These are phyloP conservation scores for Gila robusta DNA, from an alignment of 2,797 vertebrate species.

Conservation along the genomic window DNA sequence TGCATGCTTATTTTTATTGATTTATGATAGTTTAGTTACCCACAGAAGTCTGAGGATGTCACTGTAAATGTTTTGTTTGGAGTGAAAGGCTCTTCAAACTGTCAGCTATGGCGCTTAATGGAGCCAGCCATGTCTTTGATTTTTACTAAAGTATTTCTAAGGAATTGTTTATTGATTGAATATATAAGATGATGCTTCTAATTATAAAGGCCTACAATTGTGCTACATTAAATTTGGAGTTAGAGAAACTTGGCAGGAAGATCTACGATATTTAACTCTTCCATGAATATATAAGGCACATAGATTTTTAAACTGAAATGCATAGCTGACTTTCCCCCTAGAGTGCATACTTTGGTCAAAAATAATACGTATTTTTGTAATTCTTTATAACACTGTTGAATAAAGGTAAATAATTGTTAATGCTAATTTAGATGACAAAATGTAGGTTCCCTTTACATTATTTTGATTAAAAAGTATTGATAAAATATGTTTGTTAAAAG, in stretches of 20 bases:
- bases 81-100: neutral
- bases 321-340: neutral
- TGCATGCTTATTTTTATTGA: neutral
- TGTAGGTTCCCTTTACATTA: neutral
- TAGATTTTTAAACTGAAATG: neutral
- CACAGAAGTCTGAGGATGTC: neutral
- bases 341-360: neutral
- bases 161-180: neutral
- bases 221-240: neutral
- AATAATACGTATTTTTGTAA: neutral
- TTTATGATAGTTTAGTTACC: too few species aligned
- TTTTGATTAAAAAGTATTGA: neutral
- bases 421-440: neutral
- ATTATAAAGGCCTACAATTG: neutral
- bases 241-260: neutral
- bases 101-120: neutral
- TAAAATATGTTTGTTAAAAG: neutral
- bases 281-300: neutral
- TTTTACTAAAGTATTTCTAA: neutral
- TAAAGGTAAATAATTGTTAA: neutral
- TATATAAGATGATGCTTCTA: neutral
- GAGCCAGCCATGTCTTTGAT: neutral
- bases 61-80: neutral
- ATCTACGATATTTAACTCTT: neutral
- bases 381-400: neutral